Base-by-base conservation (phyloP, 2,113 vertebrate genomes). In the Chaetodon trifascialis region DNA sequence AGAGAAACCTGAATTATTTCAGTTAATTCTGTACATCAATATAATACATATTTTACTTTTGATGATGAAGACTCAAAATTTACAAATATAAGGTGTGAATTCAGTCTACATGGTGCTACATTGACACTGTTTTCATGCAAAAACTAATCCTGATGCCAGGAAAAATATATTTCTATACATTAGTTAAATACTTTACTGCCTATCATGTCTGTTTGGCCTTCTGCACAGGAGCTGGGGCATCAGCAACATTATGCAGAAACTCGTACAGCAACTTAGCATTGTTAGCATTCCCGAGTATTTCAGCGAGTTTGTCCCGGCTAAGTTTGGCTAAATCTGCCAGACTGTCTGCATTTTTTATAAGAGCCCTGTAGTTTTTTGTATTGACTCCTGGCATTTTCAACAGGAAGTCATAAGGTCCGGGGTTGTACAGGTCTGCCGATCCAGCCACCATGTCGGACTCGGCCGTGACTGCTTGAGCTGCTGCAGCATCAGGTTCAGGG, bases 371-470 rank as follows among this genome's bases (percentile, higher is more conserved):
- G 89, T 99, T 99, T 85, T 98, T 99, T 15, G 93, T 87, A 23
- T 95, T 98, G 30, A 99, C 89, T 3, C 98, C 98, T 0, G 98
- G 98, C 97, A 99, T 97, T 84, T 97, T 97, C 1, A 99, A 70
- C 23, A 99, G 86, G 80, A 99, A 98, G 91, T 99, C 98, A 63
- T 99, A 96, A 30, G 98, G 97, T 0, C 97, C 98, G 0, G 98
- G 96, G 84, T 96, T 99, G 63, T 97, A 99, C 16, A 95, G 95
- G 44, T 96, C 97, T 1, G 89, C 83, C 0, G 96, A 96, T 82
- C 98, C 97, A 0, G 95, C 94, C 12, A 99, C 95, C 0, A 73
- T 93, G 73, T 98, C 97, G 0, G 97, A 97, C 69, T 99, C 97
- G 0, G 95, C 96, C 0, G 96, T 97, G 82, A 99, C 42, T 0